Percentiles rank a stretch among this genome's conserved stretches.
Conservation (phyloP, 2,797 vertebrate species). For the Enteromius fasciolatus region DNA sequence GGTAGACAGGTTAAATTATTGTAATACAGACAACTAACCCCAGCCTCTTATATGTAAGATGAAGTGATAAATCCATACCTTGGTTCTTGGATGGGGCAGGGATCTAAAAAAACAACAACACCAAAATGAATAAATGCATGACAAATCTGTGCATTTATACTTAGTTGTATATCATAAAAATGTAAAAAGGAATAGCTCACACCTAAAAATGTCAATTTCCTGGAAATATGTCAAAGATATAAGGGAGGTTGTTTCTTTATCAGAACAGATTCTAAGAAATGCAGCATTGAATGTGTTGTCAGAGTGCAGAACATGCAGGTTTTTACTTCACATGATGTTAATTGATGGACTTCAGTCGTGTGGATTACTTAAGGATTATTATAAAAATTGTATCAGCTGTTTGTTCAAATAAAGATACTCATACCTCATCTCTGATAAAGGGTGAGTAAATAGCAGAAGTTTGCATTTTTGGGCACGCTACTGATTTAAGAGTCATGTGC, state of each 20-base stretch:
- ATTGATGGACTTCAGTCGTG: background rate
- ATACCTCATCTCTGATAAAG: too few relatives aligned
- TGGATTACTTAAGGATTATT: background rate
- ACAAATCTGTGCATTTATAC: background rate
- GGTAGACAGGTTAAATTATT: background rate
- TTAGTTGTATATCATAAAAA: background rate
- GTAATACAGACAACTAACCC: constrained; percentile 13
- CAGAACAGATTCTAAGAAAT: background rate
- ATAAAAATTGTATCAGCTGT: background rate
- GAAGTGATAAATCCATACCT: constrained; percentile 44
- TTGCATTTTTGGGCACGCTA: background rate
- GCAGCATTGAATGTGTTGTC: background rate
- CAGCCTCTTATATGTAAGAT: background rate
- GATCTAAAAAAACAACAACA: constrained; percentile 39
- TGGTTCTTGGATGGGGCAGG: constrained; percentile 46
- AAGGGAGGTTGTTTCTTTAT: background rate
- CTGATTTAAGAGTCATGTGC: background rate
- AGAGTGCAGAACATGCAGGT: background rate
- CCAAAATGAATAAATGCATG: background rate
- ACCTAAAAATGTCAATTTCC: background rate
- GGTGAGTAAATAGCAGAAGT: background rate
- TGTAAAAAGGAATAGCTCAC: background rate
- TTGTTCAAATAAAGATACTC: background rate
- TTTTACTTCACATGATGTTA: background rate
- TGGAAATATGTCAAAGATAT: background rate